phyloP scores from a whole-genome alignment of 2,797 vertebrate genomes.

The Malacoctenus gilli region DNA sequence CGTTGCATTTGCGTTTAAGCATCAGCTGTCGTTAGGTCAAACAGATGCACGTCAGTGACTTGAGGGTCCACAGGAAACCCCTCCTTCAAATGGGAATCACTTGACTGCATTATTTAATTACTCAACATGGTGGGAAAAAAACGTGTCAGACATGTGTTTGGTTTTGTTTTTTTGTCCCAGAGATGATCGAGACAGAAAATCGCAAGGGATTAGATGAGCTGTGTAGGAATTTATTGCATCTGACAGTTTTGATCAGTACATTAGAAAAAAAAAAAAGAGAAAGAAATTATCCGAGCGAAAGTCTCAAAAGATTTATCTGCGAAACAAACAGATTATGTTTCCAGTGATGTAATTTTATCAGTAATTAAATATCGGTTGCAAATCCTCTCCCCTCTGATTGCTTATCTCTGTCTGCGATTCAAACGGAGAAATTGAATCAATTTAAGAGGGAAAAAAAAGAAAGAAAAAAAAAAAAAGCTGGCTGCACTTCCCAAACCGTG shows the following conservation, averaged over 20 bases:
- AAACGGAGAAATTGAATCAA: conserved; percentile 3
- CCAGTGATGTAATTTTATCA: neutral
- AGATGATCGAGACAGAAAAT: neutral
- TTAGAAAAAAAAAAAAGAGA: too few species aligned
- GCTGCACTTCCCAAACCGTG: neutral
- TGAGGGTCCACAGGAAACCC: neutral
- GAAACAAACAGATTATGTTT: conserved; percentile 1
- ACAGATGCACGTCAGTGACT: conserved; percentile 13
- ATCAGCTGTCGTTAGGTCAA: conserved; percentile 5
- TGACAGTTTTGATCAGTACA: neutral
- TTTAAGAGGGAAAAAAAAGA: neutral
- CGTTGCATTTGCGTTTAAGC: too few species aligned
- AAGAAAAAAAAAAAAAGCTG: too few species aligned
- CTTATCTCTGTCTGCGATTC: neutral
- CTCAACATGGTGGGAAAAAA: conserved; percentile 36
- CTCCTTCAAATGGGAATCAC: too few species aligned
- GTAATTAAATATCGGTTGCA: neutral
- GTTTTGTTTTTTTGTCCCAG: too few species aligned
- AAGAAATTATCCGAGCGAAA: neutral
- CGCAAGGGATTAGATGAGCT: neutral
- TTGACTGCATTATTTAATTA: conserved; percentile 50
- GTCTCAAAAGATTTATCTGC: conserved; percentile 1
- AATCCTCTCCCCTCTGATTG: neutral
- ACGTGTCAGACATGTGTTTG: neutral
- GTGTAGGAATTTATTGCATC: neutral